A percentile compares a stretch with the other conserved stretches of the same genome.
These are phyloP conservation scores for Alloscopus bannaensis DNA, from an alignment of 2,888 invertebrate genomes.

Conservation along the genomic window DNA sequence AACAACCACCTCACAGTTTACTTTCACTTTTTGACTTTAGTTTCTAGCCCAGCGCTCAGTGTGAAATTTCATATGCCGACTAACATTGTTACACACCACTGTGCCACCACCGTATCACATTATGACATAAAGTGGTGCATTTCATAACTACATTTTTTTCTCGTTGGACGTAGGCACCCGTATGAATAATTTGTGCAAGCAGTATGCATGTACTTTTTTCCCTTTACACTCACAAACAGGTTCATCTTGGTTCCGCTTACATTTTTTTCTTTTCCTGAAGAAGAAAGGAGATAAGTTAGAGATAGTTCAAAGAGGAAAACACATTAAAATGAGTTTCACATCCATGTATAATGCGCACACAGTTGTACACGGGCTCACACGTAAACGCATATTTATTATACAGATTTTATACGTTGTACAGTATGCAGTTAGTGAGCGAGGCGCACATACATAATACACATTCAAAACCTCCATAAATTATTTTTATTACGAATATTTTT, in stretches of 20 bases:
- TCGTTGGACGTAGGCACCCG: neutral
- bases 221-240: neutral
- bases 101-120: no score
- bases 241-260: neutral
- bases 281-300: conserved; percentile 14
- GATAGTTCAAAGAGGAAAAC: conserved; percentile 23
- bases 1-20: no score
- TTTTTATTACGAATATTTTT: conserved; percentile 60
- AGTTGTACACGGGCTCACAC: no score
- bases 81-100: no score
- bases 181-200: no score
- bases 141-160: neutral
- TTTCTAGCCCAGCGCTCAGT: no score
- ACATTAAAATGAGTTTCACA: conserved; percentile 25
- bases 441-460: conserved; percentile 40
- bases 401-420: neutral
- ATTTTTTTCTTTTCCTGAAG: conserved; percentile 4
- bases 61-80: no score
- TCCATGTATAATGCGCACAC: no score
- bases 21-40: no score
- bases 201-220: no score
- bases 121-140: no score
- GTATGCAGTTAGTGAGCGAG: neutral
- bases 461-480: conserved; percentile 57
- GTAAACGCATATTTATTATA: neutral